phyloP scores from a whole-genome alignment of 2,888 invertebrate species.

The Drosophila koepferae region DNA sequence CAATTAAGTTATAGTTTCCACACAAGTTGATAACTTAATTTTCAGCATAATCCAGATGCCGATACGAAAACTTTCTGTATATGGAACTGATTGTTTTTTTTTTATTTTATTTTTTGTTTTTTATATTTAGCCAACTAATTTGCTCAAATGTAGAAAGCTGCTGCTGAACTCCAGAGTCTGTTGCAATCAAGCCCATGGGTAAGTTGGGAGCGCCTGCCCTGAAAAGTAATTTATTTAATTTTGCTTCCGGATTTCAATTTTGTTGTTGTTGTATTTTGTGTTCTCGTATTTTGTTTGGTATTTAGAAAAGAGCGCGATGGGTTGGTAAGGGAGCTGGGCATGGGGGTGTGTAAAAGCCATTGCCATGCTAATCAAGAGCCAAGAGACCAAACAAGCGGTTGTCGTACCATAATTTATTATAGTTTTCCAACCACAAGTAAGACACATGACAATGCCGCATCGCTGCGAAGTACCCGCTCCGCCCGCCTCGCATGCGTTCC shows the following conservation, averaged over 20 bases:
- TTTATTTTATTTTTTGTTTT: conserved; percentile 9
- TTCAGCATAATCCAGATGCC: conserved; percentile 48
- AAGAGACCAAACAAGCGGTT: conserved; percentile 49
- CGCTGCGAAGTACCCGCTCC: not conserved
- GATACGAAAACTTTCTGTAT: conserved; percentile 35
- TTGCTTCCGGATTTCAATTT: conserved; percentile 16
- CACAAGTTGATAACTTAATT: conserved; percentile 61
- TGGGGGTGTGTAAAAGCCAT: conserved; percentile 10
- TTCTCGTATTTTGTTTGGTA: not conserved
- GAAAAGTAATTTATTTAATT: conserved; percentile 57
- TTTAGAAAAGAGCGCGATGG: not conserved
- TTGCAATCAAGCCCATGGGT: conserved; percentile 14
- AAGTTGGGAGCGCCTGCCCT: conserved; percentile 25
- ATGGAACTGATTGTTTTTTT: conserved; percentile 40
- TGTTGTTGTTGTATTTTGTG: not conserved
- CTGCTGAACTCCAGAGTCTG: conserved; percentile 4
- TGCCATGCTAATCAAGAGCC: conserved; percentile 55
- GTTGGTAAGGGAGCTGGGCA: not conserved
- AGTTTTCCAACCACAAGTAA: conserved; percentile 71
- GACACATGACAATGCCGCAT: conserved; percentile 63
- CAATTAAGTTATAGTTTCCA: conserved; percentile 63
- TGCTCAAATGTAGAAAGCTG: conserved; percentile 35
- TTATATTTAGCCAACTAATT: conserved; percentile 44
- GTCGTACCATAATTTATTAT: conserved; percentile 77
- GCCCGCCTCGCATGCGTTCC: not conserved